Evolutionary conservation across 2,113 vertebrate species (phyloP).

Genomic region (Xiphias gladius): DNA sequence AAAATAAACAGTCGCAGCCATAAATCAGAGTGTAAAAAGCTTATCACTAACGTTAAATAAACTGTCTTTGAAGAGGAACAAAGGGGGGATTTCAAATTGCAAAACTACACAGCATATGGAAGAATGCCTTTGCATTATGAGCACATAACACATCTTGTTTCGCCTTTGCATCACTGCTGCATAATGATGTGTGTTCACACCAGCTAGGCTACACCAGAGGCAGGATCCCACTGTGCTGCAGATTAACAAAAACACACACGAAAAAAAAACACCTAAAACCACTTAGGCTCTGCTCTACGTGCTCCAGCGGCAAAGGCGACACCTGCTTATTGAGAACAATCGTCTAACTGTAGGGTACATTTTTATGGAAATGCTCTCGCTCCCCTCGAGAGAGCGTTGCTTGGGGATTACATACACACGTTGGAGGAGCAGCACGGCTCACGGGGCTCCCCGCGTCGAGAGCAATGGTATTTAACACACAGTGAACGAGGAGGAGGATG

Average conservation of each 20-base stretch:
- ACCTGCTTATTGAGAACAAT: slow-evolving; percentile 87
- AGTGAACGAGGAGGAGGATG: slow-evolving; percentile 61
- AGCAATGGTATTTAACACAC: slow-evolving; percentile 80
- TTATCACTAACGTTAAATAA: slow-evolving; percentile 61
- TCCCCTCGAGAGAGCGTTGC: slow-evolving; percentile 85
- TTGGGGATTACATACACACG: slow-evolving; percentile 82
- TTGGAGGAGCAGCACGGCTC: slow-evolving; percentile 75
- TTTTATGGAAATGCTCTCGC: slow-evolving; percentile 86
- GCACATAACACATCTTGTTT: slow-evolving; percentile 76
- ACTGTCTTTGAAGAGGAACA: slow-evolving; percentile 78
- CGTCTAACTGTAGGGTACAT: slow-evolving; percentile 84
- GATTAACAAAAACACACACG: slow-evolving; percentile 79
- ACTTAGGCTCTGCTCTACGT: slow-evolving; percentile 81
- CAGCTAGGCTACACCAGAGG: slow-evolving; percentile 77
- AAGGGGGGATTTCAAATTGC: slow-evolving; percentile 55
- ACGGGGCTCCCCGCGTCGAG: slow-evolving; percentile 74
- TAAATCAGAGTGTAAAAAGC: slow-evolving; percentile 50
- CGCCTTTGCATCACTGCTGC: slow-evolving; percentile 78
- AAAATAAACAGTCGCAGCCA: slow-evolving; percentile 38
- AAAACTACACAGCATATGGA: slow-evolving; percentile 68
- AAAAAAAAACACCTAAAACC: slow-evolving; percentile 73
- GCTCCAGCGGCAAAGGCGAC: slow-evolving; percentile 79
- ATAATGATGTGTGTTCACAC: slow-evolving; percentile 83
- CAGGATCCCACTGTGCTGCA: slow-evolving; percentile 79
- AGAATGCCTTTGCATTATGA: slow-evolving; percentile 74